phyloP scores from a whole-genome alignment of 2,888 invertebrate genomes.

The Harpalus rubripes region DNA sequence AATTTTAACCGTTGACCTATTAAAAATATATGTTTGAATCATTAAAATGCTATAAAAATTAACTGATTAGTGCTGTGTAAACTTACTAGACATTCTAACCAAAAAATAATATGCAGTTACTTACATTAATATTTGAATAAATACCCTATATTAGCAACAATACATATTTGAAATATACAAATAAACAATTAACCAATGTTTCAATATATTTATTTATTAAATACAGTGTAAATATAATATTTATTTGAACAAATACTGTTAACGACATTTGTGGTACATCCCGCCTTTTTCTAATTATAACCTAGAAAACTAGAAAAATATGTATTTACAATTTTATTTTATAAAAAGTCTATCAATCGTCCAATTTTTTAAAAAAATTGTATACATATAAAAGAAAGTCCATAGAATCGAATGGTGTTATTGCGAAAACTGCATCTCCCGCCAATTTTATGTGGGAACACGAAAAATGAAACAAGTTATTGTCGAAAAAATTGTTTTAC shows the following conservation, averaged over 20 bases:
- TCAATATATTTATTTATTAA: no score
- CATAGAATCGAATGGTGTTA: neutral
- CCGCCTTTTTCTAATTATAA: no score
- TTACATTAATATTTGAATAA: no score
- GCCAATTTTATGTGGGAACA: neutral
- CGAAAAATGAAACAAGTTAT: neutral
- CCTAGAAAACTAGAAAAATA: no score
- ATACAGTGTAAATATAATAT: no score
- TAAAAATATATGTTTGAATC: neutral
- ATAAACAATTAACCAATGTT: no score
- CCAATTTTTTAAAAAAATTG: neutral
- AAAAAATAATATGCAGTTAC: no score
- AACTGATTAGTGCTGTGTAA: neutral
- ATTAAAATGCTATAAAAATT: neutral
- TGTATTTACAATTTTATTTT: neutral
- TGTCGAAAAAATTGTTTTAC: neutral
- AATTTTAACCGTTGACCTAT: slow-evolving; percentile 19
- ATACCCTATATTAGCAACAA: no score
- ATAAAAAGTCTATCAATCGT: no score
- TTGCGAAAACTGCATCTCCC: neutral
- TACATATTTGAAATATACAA: no score
- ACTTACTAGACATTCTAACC: neutral
- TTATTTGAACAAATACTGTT: no score
- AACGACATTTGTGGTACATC: no score
- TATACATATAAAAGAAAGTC: neutral